Evolutionary conservation across 2,113 vertebrate species (phyloP).

Genomic region (Myotis brandtii): DNA sequence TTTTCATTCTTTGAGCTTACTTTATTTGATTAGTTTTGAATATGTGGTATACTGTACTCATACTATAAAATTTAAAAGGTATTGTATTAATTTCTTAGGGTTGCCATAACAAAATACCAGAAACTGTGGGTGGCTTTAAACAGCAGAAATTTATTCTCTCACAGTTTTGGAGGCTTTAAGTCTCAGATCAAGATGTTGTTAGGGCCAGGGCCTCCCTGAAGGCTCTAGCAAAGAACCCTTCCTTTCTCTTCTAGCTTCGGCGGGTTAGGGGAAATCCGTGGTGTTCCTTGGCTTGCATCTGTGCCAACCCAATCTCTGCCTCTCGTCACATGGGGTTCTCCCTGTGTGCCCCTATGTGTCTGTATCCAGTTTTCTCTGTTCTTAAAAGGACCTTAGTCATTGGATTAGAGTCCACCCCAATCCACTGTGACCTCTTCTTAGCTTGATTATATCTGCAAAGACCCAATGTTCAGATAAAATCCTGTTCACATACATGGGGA

Average conservation of each 20-base stretch:
- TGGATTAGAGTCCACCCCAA: neutral
- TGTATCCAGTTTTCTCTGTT: neutral
- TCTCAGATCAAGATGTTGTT: neutral
- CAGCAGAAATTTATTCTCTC: neutral
- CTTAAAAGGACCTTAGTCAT: neutral
- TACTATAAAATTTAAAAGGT: neutral
- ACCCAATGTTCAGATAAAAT: conserved; percentile 20
- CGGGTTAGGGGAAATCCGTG: neutral
- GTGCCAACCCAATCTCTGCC: neutral
- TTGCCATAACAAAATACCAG: neutral
- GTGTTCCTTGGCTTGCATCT: neutral
- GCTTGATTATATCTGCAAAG: neutral
- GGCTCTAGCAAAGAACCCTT: neutral
- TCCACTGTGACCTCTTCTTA: neutral
- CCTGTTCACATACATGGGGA: neutral
- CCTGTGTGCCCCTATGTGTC: neutral
- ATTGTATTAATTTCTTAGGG: neutral
- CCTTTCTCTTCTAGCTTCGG: neutral
- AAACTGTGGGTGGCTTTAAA: neutral
- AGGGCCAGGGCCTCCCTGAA: neutral
- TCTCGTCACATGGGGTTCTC: neutral
- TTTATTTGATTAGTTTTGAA: conserved; percentile 38
- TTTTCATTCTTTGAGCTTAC: conserved; percentile 17
- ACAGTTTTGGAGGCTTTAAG: neutral
- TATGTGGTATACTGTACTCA: neutral